phyloP scores from a whole-genome alignment of 2,113 vertebrate genomes.

The Epinephelus lanceolatus region DNA sequence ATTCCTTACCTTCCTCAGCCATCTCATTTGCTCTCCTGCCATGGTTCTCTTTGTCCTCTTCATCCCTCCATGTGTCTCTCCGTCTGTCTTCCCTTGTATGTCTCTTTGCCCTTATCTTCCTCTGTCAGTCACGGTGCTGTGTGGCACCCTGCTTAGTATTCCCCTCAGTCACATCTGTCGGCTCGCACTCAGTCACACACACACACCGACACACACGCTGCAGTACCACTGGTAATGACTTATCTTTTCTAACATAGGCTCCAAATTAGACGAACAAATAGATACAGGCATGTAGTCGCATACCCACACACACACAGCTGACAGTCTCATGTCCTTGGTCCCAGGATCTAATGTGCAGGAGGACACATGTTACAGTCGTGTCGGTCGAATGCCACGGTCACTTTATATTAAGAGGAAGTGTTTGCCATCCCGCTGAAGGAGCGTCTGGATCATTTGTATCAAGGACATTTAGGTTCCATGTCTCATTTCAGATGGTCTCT shows the following conservation, averaged over 20 bases:
- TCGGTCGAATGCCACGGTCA: constrained; percentile 46
- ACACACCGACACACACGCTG: not conserved
- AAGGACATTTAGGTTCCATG: constrained; percentile 19
- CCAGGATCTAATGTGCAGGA: constrained; percentile 29
- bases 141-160: constrained; percentile 61
- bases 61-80: constrained; percentile 15
- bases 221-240: constrained; percentile 26
- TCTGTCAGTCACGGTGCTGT: constrained; percentile 36
- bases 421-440: not conserved
- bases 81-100: constrained; percentile 2
- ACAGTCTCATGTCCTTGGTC: constrained; percentile 25
- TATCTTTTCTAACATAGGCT: constrained; percentile 14
- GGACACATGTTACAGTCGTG: constrained; percentile 34
- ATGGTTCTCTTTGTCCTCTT: not conserved
- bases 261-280: constrained; percentile 39
- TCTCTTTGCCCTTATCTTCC: constrained; percentile 45
- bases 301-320: constrained; percentile 2
- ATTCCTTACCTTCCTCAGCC: not conserved
- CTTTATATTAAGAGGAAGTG: constrained; percentile 26
- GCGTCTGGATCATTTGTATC: constrained; percentile 26
- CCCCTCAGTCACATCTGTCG: constrained; percentile 51
- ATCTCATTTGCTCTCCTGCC: constrained; percentile 28
- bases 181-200: constrained; percentile 26
- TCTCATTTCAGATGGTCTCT: not conserved
- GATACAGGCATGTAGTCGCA: constrained; percentile 1